phyloP scores from a whole-genome alignment of 2,888 invertebrate genomes.

The Acronicta alni region DNA sequence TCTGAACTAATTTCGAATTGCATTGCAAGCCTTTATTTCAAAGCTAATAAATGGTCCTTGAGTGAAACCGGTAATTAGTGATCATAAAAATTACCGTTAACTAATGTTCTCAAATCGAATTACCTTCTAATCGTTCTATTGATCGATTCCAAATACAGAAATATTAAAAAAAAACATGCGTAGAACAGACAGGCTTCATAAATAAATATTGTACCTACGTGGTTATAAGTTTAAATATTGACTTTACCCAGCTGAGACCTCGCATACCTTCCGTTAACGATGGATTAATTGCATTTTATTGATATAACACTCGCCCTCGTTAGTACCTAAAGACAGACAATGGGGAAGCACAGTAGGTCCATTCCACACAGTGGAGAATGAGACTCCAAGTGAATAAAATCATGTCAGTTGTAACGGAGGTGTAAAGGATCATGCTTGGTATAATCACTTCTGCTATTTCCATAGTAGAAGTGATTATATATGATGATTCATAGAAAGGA shows the following conservation, averaged over 20 bases:
- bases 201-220: slow-evolving; percentile 26
- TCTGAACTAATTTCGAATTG: too few species aligned
- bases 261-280: slow-evolving; percentile 44
- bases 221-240: slow-evolving; percentile 37
- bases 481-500: too few species aligned
- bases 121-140: slow-evolving; percentile 25
- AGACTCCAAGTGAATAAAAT: not conserved
- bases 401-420: too few species aligned
- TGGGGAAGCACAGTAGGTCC: slow-evolving; percentile 10
- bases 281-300: slow-evolving; percentile 55
- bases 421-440: too few species aligned
- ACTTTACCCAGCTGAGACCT: slow-evolving; percentile 34
- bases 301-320: slow-evolving; percentile 41
- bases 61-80: too few species aligned
- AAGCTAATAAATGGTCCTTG: too few species aligned
- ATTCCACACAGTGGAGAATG: not conserved
- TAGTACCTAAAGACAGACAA: slow-evolving; percentile 4
- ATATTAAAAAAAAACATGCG: slow-evolving; percentile 5
- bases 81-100: not conserved
- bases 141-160: slow-evolving; percentile 10
- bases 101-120: slow-evolving; percentile 5
- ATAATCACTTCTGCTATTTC: too few species aligned
- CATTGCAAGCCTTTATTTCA: too few species aligned
- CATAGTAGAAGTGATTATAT: too few species aligned
- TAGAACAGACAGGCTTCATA: slow-evolving; percentile 8